These are phyloP conservation scores for Arctocebus calabarensis DNA, from an alignment of 2,797 vertebrate species.

Conservation along the genomic window DNA sequence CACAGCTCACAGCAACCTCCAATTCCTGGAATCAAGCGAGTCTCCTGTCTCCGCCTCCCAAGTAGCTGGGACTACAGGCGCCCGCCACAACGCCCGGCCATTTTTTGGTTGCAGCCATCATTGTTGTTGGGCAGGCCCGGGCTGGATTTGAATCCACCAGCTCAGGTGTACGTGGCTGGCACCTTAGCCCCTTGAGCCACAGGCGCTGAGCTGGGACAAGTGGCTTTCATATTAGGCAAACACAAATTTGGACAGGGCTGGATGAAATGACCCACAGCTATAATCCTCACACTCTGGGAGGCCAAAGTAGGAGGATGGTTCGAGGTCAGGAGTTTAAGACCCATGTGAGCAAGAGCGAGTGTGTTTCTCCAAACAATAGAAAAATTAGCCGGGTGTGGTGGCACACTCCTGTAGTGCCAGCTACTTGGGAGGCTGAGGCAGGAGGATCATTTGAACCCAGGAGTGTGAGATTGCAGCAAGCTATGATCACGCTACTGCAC, in stretches of 20 bases:
- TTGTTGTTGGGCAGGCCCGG: too few relatives aligned
- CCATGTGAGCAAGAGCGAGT: neutral
- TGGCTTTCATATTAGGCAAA: neutral
- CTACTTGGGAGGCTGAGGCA: neutral
- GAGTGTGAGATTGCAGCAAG: neutral
- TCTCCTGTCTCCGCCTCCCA: too few relatives aligned
- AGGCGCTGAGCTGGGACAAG: too few relatives aligned
- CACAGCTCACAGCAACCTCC: too few relatives aligned
- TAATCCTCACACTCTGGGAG: neutral
- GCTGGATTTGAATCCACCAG: too few relatives aligned
- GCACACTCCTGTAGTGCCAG: neutral
- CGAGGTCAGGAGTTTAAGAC: neutral
- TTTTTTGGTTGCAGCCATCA: too few relatives aligned
- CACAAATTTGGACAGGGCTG: neutral
- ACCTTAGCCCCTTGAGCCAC: too few relatives aligned
- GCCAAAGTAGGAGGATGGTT: neutral
- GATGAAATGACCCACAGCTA: neutral
- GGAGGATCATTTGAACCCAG: neutral
- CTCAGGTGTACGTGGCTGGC: too few relatives aligned
- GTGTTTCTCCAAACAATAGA: neutral
- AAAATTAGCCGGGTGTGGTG: neutral
- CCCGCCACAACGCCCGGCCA: too few relatives aligned
- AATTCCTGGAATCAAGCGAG: too few relatives aligned
- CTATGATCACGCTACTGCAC: neutral
- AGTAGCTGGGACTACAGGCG: too few relatives aligned